Base-by-base conservation (phyloP, 1,140 invertebrate species). In the Brachionus paranguensis region DNA sequence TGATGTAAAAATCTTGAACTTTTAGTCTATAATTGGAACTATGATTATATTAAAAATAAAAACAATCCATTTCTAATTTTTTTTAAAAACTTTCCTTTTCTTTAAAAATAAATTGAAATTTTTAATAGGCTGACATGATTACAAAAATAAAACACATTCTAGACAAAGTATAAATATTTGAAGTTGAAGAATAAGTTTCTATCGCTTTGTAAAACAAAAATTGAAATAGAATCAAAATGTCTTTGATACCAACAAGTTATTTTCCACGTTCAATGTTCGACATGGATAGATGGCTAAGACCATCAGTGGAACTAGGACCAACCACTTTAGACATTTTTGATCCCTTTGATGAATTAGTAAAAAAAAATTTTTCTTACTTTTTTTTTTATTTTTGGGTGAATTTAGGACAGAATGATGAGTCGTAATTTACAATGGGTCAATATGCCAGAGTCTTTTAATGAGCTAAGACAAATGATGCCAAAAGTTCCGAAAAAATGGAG, bases 201-300 rank as follows among this genome's bases (percentile, higher is more conserved):
- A 17, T 24, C n/a, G 10, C 24, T 17, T 11, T 10, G 5, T 47
- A 17, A 45, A 47, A 47, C 45, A 10, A 72, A 43, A 33, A 41
- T 20, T 60, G 6, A 53, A 53, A n/a, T 5, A n/a, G 6, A 76
- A 41, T 24, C 7, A 78, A 64, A 45, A 81, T 81, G 78, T 81
- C 78, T 64, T 45, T 81, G 24, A 68, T 81, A 37, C 78, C 78
- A 81, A 60, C 53, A 10, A 64, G 24, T 20, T 64, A 20, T 47
- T 81, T 81, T 60, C 78, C 78, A 24, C 50, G 78, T 45, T 81
- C 78, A 43, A 81, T 81, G 78, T 81, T 81, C 53, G 78, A 81
- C 41, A 81, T 81, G 78, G 78, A 81, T 14, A 12, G 27, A 17
- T 81, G 78, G 78, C 37, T 81, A 20, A 60, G 64, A 60, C 78